Evolutionary conservation across 2,797 vertebrate genomes (phyloP), one percentile per base, ranked within the genome.

Genomic region (Tadarida brasiliensis): DNA sequence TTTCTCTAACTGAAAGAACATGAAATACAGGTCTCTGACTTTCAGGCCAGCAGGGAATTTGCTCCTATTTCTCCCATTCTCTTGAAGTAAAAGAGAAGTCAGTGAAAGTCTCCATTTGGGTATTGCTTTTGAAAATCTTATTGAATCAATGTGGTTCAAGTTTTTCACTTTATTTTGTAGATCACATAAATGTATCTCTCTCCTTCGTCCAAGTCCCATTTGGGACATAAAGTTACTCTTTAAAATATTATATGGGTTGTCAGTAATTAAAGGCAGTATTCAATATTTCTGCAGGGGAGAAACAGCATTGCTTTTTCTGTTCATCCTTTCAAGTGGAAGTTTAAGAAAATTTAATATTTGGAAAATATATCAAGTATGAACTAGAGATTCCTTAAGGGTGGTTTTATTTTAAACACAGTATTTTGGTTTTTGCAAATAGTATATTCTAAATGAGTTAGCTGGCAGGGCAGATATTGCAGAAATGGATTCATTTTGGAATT

Each of bases 271-370:
- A 97, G 16, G 35, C 0, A 17, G 47, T 96, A 92, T 84, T 56
- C 56, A 94, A 7, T 89, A 88, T 77, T 57, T 96, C 82, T 96
- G n/a, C 57, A 96, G 88, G 73, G 39, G 77, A 91, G n/a, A 11
- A 24, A 57, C 1, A 80, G 5, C 28, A 61, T 91, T 91, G 68
- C 68, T 22, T 87, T 33, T 95, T 70, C 63, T 82, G 71, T 81
- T 95, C 94, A 85, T 94, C 56, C 59, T 97, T 94, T 81, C 89
- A 96, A 95, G 44, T 78, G 28, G 63, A 96, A 95, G 63, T 87
- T 94, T 67, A 97, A 93, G 87, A 80, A 70, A 73, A 87, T 84
- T 65, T 63, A 94, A 4, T 91, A 87, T 93, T 83, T 63, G 7
- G 70, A 61, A 78, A 35, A 80, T 59, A 44, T 84, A 90, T 90